Base-by-base conservation (phyloP, 2,797 vertebrate genomes). In the Hippocampus kuda region DNA sequence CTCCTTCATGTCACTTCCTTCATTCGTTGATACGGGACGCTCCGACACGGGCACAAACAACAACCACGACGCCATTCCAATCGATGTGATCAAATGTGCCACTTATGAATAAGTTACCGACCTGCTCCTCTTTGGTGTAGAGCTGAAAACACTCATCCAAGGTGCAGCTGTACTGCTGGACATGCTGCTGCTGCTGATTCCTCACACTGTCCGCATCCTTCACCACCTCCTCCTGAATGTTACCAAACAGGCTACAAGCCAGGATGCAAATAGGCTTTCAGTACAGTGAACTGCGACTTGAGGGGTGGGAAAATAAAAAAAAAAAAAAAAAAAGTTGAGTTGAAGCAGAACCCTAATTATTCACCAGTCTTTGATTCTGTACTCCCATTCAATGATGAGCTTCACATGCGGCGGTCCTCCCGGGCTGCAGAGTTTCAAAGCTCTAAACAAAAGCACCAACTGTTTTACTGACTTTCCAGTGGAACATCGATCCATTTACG, bases 121-220 rank as follows among this genome's bases (percentile, higher is more conserved):
- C 96, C 94, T 97, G 96, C 64, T 98, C 96, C 81, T 97, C 96
- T 91, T 96, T 97, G 83, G 96, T 98, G 89, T 98, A 98, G 67
- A 97, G 94, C 86, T 95, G 94, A 77, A 98, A 97, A 76, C 95
- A 96, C 65, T 98, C 93, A 0, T 95, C 93, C 88, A 98, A 67
- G 0, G 94, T 94, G 76, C 94, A 97, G 88, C 89, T 95, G 86
- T 92, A 89, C 85, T 94, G 94, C 65, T 94, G 92, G 68, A 92
- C 88, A 26, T 96, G 93, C 0, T 84, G 93, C 83, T 93, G 91
- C 85, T 93, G 93, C 84, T 94, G 94, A 76, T 38, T 85, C 82
- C 81, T 74, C 76, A 97, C 93, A 0, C 94, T 95, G 66, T 94
- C 94, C 0, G 91, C 89, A 0, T 96, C 94, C 76, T 91, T 93